Conservation (phyloP, 2,888 invertebrate species). For the Acanthosepion lycidas region DNA sequence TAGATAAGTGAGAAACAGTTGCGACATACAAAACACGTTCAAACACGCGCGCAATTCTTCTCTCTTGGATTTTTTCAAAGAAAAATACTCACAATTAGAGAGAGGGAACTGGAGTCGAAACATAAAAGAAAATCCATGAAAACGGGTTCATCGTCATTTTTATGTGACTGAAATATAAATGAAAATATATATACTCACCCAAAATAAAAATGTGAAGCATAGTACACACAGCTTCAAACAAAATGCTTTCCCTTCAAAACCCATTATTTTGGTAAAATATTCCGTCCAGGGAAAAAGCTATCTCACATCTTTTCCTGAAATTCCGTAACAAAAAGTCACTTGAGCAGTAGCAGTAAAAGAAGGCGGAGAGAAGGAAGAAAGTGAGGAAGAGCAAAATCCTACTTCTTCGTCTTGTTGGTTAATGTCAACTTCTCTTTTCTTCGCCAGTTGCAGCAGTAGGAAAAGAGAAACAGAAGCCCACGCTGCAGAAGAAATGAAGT, state of each 20-base stretch:
- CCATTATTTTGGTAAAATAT: conserved; percentile 46
- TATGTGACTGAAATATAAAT: background rate
- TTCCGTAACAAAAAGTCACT: conserved; percentile 33
- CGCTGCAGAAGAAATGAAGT: conserved; percentile 4
- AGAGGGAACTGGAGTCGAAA: background rate
- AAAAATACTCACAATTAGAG: too few relatives aligned
- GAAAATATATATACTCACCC: conserved; percentile 23
- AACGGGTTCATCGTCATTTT: background rate
- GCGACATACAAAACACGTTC: too few relatives aligned
- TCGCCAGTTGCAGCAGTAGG: background rate
- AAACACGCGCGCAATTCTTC: too few relatives aligned
- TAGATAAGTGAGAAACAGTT: too few relatives aligned
- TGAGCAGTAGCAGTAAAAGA: background rate
- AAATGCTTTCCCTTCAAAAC: conserved; percentile 47
- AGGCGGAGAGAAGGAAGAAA: background rate
- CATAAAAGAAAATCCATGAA: background rate
- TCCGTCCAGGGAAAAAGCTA: conserved; percentile 23
- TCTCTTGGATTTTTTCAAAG: too few relatives aligned
- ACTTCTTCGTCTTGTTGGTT: background rate
- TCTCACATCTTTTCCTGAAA: conserved; percentile 33
- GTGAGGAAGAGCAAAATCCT: background rate
- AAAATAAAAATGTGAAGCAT: conserved; percentile 46
- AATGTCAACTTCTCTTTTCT: background rate
- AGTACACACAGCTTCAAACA: conserved; percentile 46
- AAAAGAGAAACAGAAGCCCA: background rate